Base-by-base conservation (phyloP, 2,888 invertebrate species). In the Apotomis betuletana region DNA sequence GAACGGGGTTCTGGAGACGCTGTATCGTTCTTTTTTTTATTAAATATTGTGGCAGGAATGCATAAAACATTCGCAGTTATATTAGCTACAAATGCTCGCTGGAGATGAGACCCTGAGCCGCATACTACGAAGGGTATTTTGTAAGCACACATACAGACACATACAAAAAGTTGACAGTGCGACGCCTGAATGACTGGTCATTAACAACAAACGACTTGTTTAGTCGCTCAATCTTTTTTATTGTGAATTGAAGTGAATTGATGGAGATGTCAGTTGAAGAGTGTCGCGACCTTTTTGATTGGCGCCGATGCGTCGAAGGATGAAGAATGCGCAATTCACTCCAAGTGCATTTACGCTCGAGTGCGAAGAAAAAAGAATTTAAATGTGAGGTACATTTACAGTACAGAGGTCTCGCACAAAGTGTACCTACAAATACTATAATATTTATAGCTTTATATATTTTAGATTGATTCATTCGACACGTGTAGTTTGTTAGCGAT, bases 211-310 rank as follows among this genome's bases (percentile, higher is more conserved):
- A 77, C 77, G 77, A 78, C 77, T 80, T 80, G 78, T 79, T 82
- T 74, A 78, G 78, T 75, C 78, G 75, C 77, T 80, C 79, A 77
- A 75, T 77, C 75, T 71, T 77, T 81, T 86, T 86, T 84, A 83
- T 85, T 83, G 79, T 84, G 78, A 80, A 80, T 84, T 84, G 82
- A 83, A 82, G 77, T 75, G 81, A 86, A 86, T 87, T 87, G 84
- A 87, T 87, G 85, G 83, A 87, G 85, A 84, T 80, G 85, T 84
- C 85, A 81, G 83, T 79, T 83, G 82, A 82, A 83, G 81, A 84
- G 83, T 80, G 84, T 77, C 83, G 80, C 83, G 87, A 87, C 87
- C 87, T 85, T 82, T 27, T 88, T 87, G 84, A 88, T 89, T 88
- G 85, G 81, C 75, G 83, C 80, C 81, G 81, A 84, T 83, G 84